Base-by-base conservation (phyloP, 2,797 vertebrate genomes). In the Spondyliosoma cantharus region DNA sequence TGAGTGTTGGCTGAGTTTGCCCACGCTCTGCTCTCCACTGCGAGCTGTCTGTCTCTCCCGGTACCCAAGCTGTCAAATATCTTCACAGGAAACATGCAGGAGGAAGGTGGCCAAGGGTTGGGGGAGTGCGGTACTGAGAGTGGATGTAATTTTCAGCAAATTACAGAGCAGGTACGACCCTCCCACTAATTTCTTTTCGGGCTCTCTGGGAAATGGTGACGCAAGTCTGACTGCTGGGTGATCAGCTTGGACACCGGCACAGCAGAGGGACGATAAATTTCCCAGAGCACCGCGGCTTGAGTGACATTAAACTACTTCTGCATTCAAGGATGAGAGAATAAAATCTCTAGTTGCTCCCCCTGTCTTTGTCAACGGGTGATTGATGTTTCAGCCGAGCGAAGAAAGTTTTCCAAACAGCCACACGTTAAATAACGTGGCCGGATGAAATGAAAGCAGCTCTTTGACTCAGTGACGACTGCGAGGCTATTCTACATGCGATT, bases 1-100 rank as follows among this genome's bases (percentile, higher is more conserved):
- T 75, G 77, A 91, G 87, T 87, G 83, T 85, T 84, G 89, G 85
- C 74, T 90, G 82, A 81, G 82, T 86, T 90, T 89, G 87, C 92
- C 91, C 90, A 89, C 86, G 86, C 92, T 86, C 71, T 53, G 73
- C 79, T 89, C 80, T 88, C 86, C 82, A 57, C 73, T 60, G 78
- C 37, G 78, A 85, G 87, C 84, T 72, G 81, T 86, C 85, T 81
- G 75, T 88, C 82, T 91, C 81, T 81, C 64, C 58, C 17, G 17
- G 71, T 86, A 76, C 72, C 68, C 78, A 49, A 84, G 84, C 87
- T 84, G 83, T 89, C 86, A 88, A 80, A 85, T 84, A 76, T 77
- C 86, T 86, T 76, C 67, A 83, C 82, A 80, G 82, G 78, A 71
- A 87, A 80, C 68, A 79, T 16, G 59, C 45, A 72, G 63, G 27